phyloP scores from a whole-genome alignment of 2,113 vertebrate genomes.

The Mus musculus region GRCm39 chr13:82920001-82920500 shows the following conservation, averaged over 20 bases:
- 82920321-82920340: background rate
- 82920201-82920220: background rate
- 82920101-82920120: background rate
- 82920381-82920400: background rate
- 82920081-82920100: background rate
- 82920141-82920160: constrained; percentile 22
- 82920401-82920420: background rate
- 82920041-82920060: no score
- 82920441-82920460: background rate
- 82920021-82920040: no score
- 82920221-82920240: background rate
- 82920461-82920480: no score
- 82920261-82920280: background rate
- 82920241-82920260: background rate
- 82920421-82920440: background rate
- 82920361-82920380: no score
- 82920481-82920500: no score
- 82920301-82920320: background rate
- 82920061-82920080: background rate
- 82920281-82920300: background rate
- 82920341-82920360: background rate
- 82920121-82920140: background rate
- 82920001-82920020: no score
- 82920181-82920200: background rate
- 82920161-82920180: background rate